A percentile compares a stretch with the other conserved stretches of the same genome.
Evolutionary conservation across 2,888 invertebrate genomes (phyloP).

Genomic region (Melanchra persicariae): DNA sequence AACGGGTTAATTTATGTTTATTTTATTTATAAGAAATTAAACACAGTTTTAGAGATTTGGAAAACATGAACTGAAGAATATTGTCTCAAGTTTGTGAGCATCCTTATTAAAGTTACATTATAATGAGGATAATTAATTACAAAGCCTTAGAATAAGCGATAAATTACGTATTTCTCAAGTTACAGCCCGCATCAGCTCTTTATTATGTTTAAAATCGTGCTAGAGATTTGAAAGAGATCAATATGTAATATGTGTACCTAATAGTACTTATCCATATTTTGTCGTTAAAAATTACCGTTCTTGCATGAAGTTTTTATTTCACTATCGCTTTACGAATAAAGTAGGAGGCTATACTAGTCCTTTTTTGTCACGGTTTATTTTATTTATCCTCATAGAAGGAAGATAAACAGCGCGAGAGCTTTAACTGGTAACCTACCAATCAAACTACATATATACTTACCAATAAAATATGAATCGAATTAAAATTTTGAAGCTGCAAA

Average conservation of each 20-base stretch:
- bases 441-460: not conserved
- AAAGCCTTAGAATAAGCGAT: not conserved
- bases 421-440: not conserved
- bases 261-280: not conserved
- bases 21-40: no score
- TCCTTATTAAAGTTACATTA: not conserved
- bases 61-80: not conserved
- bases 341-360: not conserved
- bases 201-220: not conserved
- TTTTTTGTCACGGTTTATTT: not conserved
- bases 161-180: not conserved
- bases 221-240: not conserved
- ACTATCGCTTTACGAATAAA: not conserved
- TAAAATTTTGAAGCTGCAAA: not conserved
- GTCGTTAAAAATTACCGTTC: not conserved
- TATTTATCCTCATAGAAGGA: not conserved
- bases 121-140: not conserved
- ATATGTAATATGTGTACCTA: not conserved
- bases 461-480: not conserved
- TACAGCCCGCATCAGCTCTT: not conserved
- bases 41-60: no score
- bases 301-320: not conserved
- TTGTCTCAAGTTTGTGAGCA: not conserved
- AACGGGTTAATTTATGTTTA: no score
- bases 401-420: not conserved